A percentile compares a stretch with the other conserved stretches of the same genome.
phyloP scores from a whole-genome alignment of 2,797 vertebrate species.

The Silurus aristotelis region DNA sequence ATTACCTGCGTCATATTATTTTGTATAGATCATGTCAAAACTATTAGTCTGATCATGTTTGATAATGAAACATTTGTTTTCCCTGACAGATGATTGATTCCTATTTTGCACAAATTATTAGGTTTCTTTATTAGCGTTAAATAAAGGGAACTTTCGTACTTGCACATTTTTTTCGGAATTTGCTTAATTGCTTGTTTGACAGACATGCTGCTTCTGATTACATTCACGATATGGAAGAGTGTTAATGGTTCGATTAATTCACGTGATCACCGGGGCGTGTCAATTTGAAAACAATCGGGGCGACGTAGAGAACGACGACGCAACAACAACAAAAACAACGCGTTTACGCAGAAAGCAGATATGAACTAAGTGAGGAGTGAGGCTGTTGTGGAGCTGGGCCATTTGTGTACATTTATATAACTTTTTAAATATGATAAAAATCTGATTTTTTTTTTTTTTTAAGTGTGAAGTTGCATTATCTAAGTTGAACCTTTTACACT shows the following conservation, averaged over 20 bases:
- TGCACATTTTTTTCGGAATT: background rate
- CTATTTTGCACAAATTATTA: background rate
- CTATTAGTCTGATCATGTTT: background rate
- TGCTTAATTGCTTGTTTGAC: background rate
- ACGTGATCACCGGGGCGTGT: conserved; percentile 7
- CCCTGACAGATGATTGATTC: background rate
- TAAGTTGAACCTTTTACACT: conserved; percentile 32
- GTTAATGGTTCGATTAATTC: background rate
- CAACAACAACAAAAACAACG: too few species aligned
- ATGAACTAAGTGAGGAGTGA: background rate
- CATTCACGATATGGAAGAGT: background rate
- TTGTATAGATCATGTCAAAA: background rate
- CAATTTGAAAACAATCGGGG: background rate
- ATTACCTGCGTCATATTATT: background rate
- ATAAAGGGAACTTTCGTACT: background rate
- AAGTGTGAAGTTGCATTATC: conserved; percentile 13
- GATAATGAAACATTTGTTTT: background rate
- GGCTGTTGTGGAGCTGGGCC: background rate
- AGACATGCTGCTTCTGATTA: background rate
- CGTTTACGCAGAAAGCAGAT: background rate
- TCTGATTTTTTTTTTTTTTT: background rate
- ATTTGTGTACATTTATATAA: background rate
- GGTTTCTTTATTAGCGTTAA: background rate
- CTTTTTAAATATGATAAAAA: background rate
- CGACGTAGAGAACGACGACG: background rate